Conservation (phyloP, 1,140 invertebrate genomes). For the Pseudomyrmex gracilis region DNA sequence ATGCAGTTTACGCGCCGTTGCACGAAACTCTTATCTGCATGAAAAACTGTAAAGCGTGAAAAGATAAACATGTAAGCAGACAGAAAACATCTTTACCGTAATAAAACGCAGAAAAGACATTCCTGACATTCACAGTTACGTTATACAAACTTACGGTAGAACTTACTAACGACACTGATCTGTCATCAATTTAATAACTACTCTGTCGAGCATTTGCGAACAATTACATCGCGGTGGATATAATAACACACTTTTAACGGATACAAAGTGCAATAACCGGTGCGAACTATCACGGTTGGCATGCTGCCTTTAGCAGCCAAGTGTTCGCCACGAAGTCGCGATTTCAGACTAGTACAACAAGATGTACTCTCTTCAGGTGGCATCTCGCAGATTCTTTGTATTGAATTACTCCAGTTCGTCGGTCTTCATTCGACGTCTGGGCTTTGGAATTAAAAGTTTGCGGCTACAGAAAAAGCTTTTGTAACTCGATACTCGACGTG, state of each 20-base stretch:
- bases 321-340: conserved; percentile 1
- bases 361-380: background rate
- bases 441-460: conserved; percentile 5
- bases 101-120: conserved; percentile 23
- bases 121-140: conserved; percentile 25
- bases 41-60: background rate
- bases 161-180: background rate
- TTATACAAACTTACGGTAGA: background rate
- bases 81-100: conserved; percentile 38
- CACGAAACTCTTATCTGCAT: background rate
- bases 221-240: conserved; percentile 36
- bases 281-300: conserved; percentile 38
- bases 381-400: background rate
- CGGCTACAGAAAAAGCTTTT: background rate
- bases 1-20: background rate
- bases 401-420: background rate
- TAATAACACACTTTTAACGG: conserved; percentile 47
- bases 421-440: background rate
- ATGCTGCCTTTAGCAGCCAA: conserved; percentile 43
- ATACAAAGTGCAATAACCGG: conserved; percentile 49
- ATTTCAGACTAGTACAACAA: conserved; percentile 16
- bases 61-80: background rate
- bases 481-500: conserved; percentile 10
- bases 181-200: background rate
- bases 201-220: conserved; percentile 9